Percentiles rank a stretch among this genome's conserved stretches.
These are phyloP conservation scores for Oophaga pumilio DNA, from an alignment of 2,113 vertebrate genomes.

Conservation along the genomic window DNA sequence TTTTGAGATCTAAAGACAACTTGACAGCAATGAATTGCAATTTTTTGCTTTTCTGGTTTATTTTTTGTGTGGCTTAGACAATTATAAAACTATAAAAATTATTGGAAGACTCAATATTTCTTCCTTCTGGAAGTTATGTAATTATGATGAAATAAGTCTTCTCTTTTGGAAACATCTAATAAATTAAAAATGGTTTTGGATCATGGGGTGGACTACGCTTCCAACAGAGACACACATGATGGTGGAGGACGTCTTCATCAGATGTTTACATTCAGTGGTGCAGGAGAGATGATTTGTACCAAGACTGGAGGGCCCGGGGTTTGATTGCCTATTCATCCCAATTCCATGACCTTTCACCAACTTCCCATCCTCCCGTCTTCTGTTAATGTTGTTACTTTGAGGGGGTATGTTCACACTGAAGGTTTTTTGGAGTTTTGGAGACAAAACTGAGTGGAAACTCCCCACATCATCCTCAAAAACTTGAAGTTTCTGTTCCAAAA, in stretches of 20 bases:
- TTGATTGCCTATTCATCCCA: not conserved
- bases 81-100: not conserved
- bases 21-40: not conserved
- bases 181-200: not conserved
- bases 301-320: not conserved
- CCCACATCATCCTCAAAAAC: no score
- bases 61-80: not conserved
- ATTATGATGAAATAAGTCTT: not conserved
- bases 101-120: not conserved
- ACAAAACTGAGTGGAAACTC: no score
- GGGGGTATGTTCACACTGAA: not conserved
- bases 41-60: not conserved
- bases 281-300: not conserved
- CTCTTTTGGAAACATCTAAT: not conserved
- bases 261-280: not conserved
- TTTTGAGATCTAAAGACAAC: not conserved
- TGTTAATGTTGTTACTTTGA: not conserved
- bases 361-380: not conserved
- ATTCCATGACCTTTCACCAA: not conserved
- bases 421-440: no score
- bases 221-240: not conserved
- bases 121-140: not conserved
- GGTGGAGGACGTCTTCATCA: not conserved
- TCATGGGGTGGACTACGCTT: not conserved
- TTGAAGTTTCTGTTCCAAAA: no score